Percentiles rank a stretch among this genome's conserved stretches.
phyloP scores from a whole-genome alignment of 2,113 vertebrate species.

The Monarcha castaneiventris region DNA sequence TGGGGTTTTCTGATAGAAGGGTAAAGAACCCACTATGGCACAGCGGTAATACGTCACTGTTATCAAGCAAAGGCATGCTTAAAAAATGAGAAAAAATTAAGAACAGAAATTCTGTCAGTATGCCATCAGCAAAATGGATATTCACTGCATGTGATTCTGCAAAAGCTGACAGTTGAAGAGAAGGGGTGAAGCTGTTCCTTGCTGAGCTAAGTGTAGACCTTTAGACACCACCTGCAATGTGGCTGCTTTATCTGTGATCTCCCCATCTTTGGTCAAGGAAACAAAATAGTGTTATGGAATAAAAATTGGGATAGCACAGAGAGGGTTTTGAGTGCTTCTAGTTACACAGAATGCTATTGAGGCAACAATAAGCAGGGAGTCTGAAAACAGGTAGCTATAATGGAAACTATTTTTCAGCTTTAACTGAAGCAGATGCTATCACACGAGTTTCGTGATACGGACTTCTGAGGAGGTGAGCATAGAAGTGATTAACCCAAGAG shows the following conservation, averaged over 20 bases:
- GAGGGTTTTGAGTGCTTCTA: neutral
- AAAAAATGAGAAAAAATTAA: neutral
- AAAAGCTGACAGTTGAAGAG: neutral
- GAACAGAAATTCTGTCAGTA: neutral
- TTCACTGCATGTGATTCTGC: neutral
- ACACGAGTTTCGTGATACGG: neutral
- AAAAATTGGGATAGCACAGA: neutral
- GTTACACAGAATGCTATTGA: neutral
- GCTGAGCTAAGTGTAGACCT: neutral
- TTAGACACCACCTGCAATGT: neutral
- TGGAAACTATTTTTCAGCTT: conserved; percentile 48
- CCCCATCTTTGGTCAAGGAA: neutral
- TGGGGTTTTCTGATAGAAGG: neutral
- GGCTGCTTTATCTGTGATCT: neutral
- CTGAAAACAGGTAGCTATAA: conserved; percentile 16
- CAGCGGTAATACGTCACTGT: neutral
- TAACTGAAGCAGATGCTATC: neutral
- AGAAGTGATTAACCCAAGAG: conserved; percentile 37
- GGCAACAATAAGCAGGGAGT: neutral
- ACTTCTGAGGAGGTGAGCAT: neutral
- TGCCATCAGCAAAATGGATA: neutral
- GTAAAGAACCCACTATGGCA: neutral
- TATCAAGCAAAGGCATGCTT: neutral
- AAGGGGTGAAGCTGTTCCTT: neutral
- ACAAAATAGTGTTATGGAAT: neutral